Evolutionary conservation across 2,797 vertebrate genomes (phyloP), one percentile per base, ranked within the genome.

Genomic region (Yasuhikotakia modesta): DNA sequence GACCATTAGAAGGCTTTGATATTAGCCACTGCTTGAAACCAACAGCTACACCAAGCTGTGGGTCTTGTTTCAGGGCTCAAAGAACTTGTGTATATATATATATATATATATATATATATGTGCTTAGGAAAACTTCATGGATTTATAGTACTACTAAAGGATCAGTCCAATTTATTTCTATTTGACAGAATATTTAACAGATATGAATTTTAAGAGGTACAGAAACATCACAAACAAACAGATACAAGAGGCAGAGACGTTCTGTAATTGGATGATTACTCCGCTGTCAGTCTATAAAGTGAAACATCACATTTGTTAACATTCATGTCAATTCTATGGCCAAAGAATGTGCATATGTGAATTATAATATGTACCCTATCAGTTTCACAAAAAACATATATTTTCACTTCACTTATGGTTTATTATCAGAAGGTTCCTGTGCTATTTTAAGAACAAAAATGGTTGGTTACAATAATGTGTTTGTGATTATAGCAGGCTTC

Each of bases 1-100:
- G 93, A 96, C 95, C 73, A 93, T 17, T 88, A 93, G 93, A 96
- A 95, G 94, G 86, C 0, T 13, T 85, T 94, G 21, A 81, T 97
- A 75, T 98, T 70, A 94, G 96, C 96, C 86, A 90, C 95, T 92
- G 89, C 68, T 95, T 95, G 94, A 96, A 97, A 95, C 95, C 91
- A 92, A 85, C 87, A 90, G 93, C 92, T 95, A 96, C 94, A 53
- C 64, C 91, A 95, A 95, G 88, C 93, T 90, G 86, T 10, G 1
- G 89, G 95, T 90, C 94, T 96, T 96, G 94, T 96, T 96, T 91
- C 68, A 91, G 93, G 91, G 95, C 95, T 93, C n/a, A 8, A 65
- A n/a, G n/a, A 60, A 19, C 1, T 27, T 4, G 27, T 27, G 27
- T 27, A 2, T 27, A 27, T 27, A n/a, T n/a, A n/a, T n/a, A n/a